Base-by-base conservation (phyloP, 2,888 invertebrate species). In the Itoplectis maculator region DNA sequence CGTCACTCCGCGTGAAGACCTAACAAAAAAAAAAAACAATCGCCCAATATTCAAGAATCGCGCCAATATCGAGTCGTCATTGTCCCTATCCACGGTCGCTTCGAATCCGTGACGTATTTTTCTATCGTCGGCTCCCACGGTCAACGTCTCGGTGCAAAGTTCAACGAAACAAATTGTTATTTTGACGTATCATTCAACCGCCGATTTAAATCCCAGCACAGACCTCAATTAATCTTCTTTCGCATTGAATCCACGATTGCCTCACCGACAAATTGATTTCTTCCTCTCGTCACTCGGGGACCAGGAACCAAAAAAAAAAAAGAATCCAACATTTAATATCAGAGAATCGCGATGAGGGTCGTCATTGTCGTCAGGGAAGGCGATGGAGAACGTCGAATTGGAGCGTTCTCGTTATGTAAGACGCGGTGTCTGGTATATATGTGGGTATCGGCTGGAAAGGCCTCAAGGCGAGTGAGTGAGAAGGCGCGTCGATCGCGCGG, bases 341-440 rank as follows among this genome's bases (percentile, higher is more conserved):
- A 51, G 20, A 8, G n/a, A 42, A n/a, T 9, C 20, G 37, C 23
- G 42, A 70, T 51, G n/a, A 56, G 23, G 23, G 15, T 11, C 37
- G 61, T 61, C 61, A 59, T 73, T 47, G 76, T 13, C 40, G 51
- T 37, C 54, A 49, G 18, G 42, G 35, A 29, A 68, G 40, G 51
- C 59, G 3, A 29, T 59, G 45, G 61, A 40, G 56, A 65, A 8
- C 42, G 29, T 81, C 56, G 85, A 88, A 88, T 81, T 86, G 79
- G 88, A 89, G 87, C 86, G 84, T 87, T 63, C 86, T 86, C 81
- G 85, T 88, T 88, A 89, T 87, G 88, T 88, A 89, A 90, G 86
- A 84, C 86, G 86, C 82, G 54, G 83, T 86, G 65, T 70, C 85
- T 81, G 85, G 85, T 86, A 61, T 37, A 68, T 68, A n/a, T n/a